Conservation (phyloP, 1,140 invertebrate genomes). For the Agraylea sexmaculata region DNA sequence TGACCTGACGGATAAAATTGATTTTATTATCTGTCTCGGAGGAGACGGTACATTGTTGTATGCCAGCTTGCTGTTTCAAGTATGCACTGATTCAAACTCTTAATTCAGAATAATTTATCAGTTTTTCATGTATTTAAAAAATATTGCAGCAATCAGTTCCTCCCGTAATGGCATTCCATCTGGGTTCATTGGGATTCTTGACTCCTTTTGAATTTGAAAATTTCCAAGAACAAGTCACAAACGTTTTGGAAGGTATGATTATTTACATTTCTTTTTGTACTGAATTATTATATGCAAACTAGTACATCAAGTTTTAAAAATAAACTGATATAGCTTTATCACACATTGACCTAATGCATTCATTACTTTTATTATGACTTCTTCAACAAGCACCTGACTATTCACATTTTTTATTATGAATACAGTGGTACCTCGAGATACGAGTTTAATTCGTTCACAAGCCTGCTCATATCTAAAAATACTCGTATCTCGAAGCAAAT, state of each 20-base stretch:
- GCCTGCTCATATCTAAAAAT: too few species aligned
- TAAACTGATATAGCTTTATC: background rate
- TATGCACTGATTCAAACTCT: slow-evolving; percentile 12
- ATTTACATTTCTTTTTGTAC: background rate
- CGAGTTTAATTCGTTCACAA: too few species aligned
- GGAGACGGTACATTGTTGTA: slow-evolving; percentile 95
- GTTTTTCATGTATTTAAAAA: slow-evolving; percentile 24
- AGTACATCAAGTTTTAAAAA: background rate
- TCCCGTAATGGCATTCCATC: slow-evolving; percentile 95
- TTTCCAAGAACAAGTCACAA: slow-evolving; percentile 85
- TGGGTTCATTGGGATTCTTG: slow-evolving; percentile 92
- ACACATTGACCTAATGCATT: too few species aligned
- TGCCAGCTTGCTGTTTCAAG: slow-evolving; percentile 78
- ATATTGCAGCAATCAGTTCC: slow-evolving; percentile 87
- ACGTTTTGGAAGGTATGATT: slow-evolving; percentile 77
- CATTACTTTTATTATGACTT: too few species aligned
- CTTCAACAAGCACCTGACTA: too few species aligned
- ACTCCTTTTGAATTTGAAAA: slow-evolving; percentile 94
- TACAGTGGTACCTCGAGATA: too few species aligned
- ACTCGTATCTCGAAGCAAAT: too few species aligned
- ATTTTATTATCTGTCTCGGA: slow-evolving; percentile 91
- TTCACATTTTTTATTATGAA: too few species aligned
- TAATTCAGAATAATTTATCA: background rate
- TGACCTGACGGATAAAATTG: slow-evolving; percentile 85
- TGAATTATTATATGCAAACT: background rate